These are phyloP conservation scores for Papilio xuthus DNA, from an alignment of 1,140 invertebrate species.

Conservation along the genomic window DNA sequence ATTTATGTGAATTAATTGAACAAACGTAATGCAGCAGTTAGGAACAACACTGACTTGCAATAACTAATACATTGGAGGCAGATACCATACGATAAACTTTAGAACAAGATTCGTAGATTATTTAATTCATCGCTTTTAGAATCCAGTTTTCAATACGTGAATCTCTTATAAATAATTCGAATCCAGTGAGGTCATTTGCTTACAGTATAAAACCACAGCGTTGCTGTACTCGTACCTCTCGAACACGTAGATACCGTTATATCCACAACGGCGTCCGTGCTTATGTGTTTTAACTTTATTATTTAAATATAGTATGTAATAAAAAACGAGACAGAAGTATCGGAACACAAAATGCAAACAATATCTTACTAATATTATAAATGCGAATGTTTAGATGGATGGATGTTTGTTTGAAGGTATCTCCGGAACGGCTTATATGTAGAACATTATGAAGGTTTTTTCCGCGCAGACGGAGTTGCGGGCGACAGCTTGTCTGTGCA, in stretches of 20 bases:
- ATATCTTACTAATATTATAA: too few relatives aligned
- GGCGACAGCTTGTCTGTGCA: too few relatives aligned
- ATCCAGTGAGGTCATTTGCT: not conserved
- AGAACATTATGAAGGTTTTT: too few relatives aligned
- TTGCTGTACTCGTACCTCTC: not conserved
- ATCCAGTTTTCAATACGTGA: not conserved
- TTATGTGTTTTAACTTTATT: not conserved
- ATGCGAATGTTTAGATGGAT: too few relatives aligned
- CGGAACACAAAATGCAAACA: not conserved
- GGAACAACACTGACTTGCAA: too few relatives aligned
- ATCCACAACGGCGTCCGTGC: not conserved
- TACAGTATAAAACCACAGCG: not conserved
- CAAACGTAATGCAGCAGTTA: too few relatives aligned
- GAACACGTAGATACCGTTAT: not conserved
- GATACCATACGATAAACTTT: too few relatives aligned
- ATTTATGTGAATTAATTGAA: too few relatives aligned
- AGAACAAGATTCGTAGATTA: not conserved
- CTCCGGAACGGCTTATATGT: too few relatives aligned
- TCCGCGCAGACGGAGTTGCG: too few relatives aligned
- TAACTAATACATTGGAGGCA: too few relatives aligned
- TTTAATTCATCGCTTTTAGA: not conserved
- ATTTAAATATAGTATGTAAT: constrained; percentile 10
- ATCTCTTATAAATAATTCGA: not conserved
- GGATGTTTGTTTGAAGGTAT: too few relatives aligned
- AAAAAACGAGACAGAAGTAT: not conserved